A percentile compares a stretch with the other conserved stretches of the same genome.
Evolutionary conservation across 2,888 invertebrate species (phyloP).

Genomic region (Watsonalla cultraria): DNA sequence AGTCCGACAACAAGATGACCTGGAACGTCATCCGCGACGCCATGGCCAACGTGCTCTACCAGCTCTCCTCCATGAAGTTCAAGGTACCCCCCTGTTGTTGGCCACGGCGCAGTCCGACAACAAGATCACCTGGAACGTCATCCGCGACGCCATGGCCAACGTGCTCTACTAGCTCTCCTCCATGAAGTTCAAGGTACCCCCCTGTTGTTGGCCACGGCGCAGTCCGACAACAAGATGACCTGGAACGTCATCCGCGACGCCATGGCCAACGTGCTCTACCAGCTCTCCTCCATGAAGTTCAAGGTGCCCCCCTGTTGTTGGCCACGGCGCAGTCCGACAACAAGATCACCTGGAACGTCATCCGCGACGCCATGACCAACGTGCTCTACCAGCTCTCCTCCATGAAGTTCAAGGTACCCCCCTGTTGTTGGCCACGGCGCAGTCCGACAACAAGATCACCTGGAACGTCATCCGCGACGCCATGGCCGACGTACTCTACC

Average conservation of each 20-base stretch:
- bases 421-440: constrained; percentile 97
- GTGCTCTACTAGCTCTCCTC: constrained; percentile 97
- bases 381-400: constrained; percentile 97
- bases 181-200: constrained; percentile 98
- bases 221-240: constrained; percentile 98
- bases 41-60: constrained; percentile 97
- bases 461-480: constrained; percentile 98
- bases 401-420: constrained; percentile 98
- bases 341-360: constrained; percentile 97
- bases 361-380: constrained; percentile 97
- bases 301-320: constrained; percentile 90
- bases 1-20: constrained; percentile 98
- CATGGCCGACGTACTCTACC: constrained; percentile 97
- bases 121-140: constrained; percentile 97
- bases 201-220: constrained; percentile 97
- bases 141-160: constrained; percentile 97
- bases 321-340: constrained; percentile 99
- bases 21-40: constrained; percentile 98
- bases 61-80: constrained; percentile 99
- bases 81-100: constrained; percentile 90
- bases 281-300: constrained; percentile 99
- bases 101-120: constrained; percentile 99
- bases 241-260: constrained; percentile 98
- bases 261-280: constrained; percentile 97
- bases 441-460: constrained; percentile 98